Evolutionary conservation across 2,113 vertebrate genomes (phyloP).

Genomic region (Paratilapia polleni): DNA sequence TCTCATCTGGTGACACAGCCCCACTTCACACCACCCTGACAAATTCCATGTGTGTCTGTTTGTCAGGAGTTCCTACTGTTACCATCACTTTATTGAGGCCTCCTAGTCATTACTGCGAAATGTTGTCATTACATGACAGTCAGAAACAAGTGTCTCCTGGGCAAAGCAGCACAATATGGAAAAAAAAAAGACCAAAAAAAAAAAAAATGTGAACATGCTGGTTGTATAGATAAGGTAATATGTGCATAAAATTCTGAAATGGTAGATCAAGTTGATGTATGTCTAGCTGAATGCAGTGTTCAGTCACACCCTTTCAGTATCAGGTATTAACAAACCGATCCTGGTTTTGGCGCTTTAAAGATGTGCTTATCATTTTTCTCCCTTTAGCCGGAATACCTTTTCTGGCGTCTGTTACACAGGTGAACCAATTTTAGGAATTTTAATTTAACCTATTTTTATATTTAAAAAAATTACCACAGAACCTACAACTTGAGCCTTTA

Average conservation of each 20-base stretch:
- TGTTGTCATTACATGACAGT: background rate
- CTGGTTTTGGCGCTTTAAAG: background rate
- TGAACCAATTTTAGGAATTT: background rate
- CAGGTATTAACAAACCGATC: background rate
- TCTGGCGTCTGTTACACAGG: background rate
- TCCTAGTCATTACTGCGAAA: conserved; percentile 11
- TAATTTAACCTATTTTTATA: background rate
- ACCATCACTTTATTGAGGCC: conserved; percentile 32
- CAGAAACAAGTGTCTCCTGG: background rate
- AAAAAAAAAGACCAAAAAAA: background rate
- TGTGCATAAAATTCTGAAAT: background rate
- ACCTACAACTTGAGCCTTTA: background rate
- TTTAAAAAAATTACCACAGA: background rate
- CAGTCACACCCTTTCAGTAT: background rate
- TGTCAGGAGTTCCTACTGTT: conserved; percentile 25
- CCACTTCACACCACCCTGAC: conserved; percentile 48
- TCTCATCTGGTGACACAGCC: conserved; percentile 51
- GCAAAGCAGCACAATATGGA: background rate
- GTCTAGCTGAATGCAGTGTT: background rate
- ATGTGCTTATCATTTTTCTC: background rate
- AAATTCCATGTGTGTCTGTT: conserved; percentile 60
- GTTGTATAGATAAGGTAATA: background rate
- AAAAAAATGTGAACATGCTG: background rate
- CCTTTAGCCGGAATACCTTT: background rate
- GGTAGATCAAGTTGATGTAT: background rate